These are phyloP conservation scores for Amblyraja radiata DNA, from an alignment of 2,797 vertebrate genomes.

Conservation along the genomic window DNA sequence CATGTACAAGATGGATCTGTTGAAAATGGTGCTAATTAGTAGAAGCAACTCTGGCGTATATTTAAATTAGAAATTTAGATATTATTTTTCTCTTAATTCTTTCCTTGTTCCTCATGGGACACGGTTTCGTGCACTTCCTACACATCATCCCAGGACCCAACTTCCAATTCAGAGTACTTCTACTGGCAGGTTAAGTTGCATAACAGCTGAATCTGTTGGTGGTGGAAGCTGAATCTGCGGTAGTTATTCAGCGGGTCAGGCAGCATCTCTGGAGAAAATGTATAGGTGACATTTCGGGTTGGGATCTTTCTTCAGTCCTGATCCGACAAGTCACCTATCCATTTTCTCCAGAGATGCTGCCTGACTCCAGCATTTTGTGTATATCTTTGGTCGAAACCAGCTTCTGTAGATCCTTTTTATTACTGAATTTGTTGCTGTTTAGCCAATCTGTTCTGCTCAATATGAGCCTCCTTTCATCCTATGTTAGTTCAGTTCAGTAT, in stretches of 20 bases:
- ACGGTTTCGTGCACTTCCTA: not conserved
- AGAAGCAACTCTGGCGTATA: not conserved
- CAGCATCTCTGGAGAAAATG: too few species aligned
- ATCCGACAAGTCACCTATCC: too few species aligned
- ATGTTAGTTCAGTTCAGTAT: too few species aligned
- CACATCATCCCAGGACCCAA: not conserved
- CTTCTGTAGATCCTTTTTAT: too few species aligned
- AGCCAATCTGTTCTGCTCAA: not conserved
- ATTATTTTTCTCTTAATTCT: not conserved
- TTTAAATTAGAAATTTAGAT: not conserved
- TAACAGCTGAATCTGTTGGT: not conserved
- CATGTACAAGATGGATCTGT: not conserved
- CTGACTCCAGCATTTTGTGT: too few species aligned
- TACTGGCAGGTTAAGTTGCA: not conserved
- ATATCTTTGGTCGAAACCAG: too few species aligned
- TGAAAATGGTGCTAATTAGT: too few species aligned
- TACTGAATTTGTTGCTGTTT: not conserved
- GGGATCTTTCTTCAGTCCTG: too few species aligned
- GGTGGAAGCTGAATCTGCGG: too few species aligned
- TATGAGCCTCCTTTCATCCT: not conserved
- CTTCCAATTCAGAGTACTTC: not conserved
- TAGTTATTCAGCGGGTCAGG: too few species aligned
- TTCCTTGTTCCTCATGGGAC: not conserved
- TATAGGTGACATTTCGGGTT: too few species aligned
- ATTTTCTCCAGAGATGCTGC: too few species aligned